These are phyloP conservation scores for Sphenopsis melanotis DNA, from an alignment of 2,797 vertebrate species.

Conservation along the genomic window DNA sequence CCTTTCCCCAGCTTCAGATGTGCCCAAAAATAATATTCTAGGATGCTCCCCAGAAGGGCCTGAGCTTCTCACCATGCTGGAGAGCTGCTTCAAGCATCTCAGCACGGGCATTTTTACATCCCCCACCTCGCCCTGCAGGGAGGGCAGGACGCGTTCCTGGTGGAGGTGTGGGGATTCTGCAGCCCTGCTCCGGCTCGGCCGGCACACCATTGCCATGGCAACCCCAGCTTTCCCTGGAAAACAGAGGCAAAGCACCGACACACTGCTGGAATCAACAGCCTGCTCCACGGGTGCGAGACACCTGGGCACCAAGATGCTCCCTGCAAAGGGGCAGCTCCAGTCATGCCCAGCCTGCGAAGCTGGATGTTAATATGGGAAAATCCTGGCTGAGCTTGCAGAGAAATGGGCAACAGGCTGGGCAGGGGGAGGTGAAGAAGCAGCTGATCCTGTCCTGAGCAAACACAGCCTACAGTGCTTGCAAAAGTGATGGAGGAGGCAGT, in stretches of 20 bases:
- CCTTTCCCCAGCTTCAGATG: neutral
- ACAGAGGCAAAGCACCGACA: neutral
- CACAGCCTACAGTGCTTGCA: neutral
- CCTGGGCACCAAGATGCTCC: neutral
- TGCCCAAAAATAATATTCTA: neutral
- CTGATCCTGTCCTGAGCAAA: neutral
- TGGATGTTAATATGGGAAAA: neutral
- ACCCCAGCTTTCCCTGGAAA: neutral
- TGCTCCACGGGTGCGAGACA: neutral
- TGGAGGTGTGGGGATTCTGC: neutral
- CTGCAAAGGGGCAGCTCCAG: neutral
- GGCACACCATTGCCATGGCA: conserved; percentile 8
- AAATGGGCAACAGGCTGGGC: accelerated
- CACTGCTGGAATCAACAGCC: neutral
- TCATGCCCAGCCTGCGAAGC: neutral
- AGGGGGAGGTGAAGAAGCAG: neutral
- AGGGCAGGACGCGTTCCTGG: neutral
- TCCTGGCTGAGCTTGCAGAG: neutral
- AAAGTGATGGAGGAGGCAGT: accelerated
- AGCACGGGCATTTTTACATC: neutral
- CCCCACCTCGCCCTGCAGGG: neutral
- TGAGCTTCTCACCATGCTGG: neutral
- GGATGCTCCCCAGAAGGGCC: neutral
- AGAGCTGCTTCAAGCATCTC: neutral
- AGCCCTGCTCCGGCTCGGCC: neutral